Evolutionary conservation across 2,888 invertebrate species (phyloP).

Genomic region (Mythimna albipuncta): DNA sequence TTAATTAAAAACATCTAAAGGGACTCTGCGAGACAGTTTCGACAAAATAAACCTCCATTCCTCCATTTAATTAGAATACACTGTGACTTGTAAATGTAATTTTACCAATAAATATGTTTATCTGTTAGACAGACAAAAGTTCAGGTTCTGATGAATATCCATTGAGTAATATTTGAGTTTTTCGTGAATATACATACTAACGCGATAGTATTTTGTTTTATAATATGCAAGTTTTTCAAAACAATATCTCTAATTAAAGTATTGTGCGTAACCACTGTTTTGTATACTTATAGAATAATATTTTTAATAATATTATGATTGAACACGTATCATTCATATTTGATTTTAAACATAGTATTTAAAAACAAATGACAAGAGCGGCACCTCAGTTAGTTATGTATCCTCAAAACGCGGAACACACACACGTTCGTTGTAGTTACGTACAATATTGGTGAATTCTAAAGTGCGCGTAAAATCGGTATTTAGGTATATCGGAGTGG

Average conservation of each 20-base stretch:
- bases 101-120: no score
- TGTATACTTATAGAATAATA: background rate
- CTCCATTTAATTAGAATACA: no score
- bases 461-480: background rate
- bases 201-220: no score
- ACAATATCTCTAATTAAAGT: background rate
- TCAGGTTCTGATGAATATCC: no score
- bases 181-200: no score
- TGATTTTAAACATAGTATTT: slow-evolving; percentile 2
- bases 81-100: no score
- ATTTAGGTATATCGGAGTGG: background rate
- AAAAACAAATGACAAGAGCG: background rate
- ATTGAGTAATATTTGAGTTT: no score
- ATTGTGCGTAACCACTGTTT: background rate
- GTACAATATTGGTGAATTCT: background rate
- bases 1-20: no score
- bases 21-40: no score
- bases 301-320: slow-evolving; percentile 5
- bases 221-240: background rate
- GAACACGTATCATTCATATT: background rate
- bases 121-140: no score
- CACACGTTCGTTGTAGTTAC: no score
- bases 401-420: background rate
- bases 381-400: background rate
- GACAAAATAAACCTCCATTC: no score